A percentile compares a stretch with the other conserved stretches of the same genome.
Conservation (phyloP, 1,140 invertebrate species). For the Phenacoccus solenopsis region DNA sequence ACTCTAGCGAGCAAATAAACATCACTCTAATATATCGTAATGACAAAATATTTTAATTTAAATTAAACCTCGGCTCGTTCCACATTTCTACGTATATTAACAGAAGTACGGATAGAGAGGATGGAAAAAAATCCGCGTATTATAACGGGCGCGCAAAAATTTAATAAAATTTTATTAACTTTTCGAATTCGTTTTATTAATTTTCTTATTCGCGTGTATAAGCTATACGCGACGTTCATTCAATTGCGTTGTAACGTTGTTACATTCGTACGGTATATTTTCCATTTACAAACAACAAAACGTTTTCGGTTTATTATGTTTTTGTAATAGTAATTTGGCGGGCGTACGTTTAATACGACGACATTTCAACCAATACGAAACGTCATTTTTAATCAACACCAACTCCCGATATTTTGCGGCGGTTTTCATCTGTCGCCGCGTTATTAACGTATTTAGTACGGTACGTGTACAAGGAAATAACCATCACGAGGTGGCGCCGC, state of each 20-base stretch:
- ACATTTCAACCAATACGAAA: no score
- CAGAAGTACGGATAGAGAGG: neutral
- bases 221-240: no score
- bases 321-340: no score
- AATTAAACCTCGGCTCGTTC: neutral
- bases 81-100: neutral
- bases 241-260: neutral
- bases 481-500: no score
- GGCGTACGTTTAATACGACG: no score
- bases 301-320: neutral
- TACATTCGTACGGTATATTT: neutral
- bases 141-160: neutral
- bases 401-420: no score
- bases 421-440: no score
- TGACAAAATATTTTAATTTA: neutral
- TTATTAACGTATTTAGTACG: no score
- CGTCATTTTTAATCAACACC: no score
- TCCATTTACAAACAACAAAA: neutral
- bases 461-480: no score
- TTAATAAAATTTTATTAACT: conserved; percentile 4
- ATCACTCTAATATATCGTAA: neutral
- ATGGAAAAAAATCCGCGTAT: neutral
- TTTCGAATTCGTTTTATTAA: neutral
- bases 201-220: neutral
- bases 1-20: neutral